Percentiles rank a stretch among this genome's conserved stretches.
Evolutionary conservation across 1,140 invertebrate genomes (phyloP).

Genomic region (Panonychus citri): DNA sequence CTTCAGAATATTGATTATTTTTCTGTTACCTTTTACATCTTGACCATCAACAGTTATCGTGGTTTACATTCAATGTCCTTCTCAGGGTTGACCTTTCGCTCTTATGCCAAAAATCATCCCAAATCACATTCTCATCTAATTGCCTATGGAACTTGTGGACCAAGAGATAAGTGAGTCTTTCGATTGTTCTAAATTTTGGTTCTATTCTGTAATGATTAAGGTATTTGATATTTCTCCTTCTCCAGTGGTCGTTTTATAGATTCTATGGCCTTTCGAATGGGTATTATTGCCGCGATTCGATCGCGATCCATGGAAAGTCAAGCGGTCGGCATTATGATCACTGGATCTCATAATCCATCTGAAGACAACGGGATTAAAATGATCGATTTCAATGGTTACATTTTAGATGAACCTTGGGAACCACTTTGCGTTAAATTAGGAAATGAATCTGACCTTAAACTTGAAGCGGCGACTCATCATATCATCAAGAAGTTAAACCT

Average conservation of each 20-base stretch:
- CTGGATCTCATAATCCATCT: conserved; percentile 91
- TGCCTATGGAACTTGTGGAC: conserved; percentile 45
- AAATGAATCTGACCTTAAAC: conserved; percentile 37
- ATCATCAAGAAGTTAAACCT: too few species aligned
- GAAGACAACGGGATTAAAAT: conserved; percentile 92
- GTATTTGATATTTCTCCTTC: neutral
- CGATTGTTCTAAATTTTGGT: neutral
- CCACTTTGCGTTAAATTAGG: conserved; percentile 54
- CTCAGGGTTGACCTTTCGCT: too few species aligned
- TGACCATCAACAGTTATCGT: too few species aligned
- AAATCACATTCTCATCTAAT: conserved; percentile 16
- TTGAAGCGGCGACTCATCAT: conserved; percentile 22
- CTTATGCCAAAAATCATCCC: neutral
- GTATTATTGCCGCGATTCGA: conserved; percentile 61
- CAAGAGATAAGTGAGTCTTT: conserved; percentile 33
- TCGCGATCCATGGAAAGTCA: conserved; percentile 53
- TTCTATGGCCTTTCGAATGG: conserved; percentile 77
- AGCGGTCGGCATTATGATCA: conserved; percentile 88
- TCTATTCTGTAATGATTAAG: too few species aligned
- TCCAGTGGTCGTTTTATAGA: conserved; percentile 49
- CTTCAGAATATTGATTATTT: too few species aligned
- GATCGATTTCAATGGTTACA: conserved; percentile 82
- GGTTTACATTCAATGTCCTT: too few species aligned
- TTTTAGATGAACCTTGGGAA: conserved; percentile 82
- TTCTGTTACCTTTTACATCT: too few species aligned